Evolutionary conservation across 2,888 invertebrate genomes (phyloP).

Genomic region (Linnaemya tessellans): DNA sequence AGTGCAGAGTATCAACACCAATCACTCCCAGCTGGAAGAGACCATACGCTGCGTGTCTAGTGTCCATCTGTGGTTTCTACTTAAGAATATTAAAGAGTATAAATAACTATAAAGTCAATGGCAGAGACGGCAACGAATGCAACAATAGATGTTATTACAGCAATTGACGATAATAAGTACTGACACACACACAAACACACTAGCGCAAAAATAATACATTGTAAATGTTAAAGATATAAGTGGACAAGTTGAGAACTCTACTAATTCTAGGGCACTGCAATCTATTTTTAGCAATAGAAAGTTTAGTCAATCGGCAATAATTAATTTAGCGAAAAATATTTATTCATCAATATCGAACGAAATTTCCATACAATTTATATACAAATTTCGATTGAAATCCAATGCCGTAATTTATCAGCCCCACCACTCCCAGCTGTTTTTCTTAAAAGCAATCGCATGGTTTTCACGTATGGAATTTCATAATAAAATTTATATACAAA

Average conservation of each 20-base stretch:
- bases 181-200: neutral
- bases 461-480: too few relatives aligned
- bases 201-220: neutral
- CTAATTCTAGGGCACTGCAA: neutral
- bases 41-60: constrained; percentile 49
- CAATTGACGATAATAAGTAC: constrained; percentile 41
- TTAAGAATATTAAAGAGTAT: constrained; percentile 59
- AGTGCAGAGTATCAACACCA: constrained; percentile 25
- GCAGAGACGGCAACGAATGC: neutral
- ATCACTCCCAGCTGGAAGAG: constrained; percentile 16
- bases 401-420: too few relatives aligned
- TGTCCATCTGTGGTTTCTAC: constrained; percentile 57
- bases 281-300: neutral
- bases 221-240: neutral
- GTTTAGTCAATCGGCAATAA: too few relatives aligned
- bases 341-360: too few relatives aligned
- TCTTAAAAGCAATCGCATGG: too few relatives aligned
- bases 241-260: neutral
- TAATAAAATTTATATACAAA: too few relatives aligned
- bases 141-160: constrained; percentile 31
- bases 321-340: too few relatives aligned
- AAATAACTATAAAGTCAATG: constrained; percentile 30
- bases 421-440: too few relatives aligned
- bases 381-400: too few relatives aligned
- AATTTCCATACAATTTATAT: too few relatives aligned